These are phyloP conservation scores for Ammodytes marinus DNA, from an alignment of 2,113 vertebrate species.

Conservation along the genomic window DNA sequence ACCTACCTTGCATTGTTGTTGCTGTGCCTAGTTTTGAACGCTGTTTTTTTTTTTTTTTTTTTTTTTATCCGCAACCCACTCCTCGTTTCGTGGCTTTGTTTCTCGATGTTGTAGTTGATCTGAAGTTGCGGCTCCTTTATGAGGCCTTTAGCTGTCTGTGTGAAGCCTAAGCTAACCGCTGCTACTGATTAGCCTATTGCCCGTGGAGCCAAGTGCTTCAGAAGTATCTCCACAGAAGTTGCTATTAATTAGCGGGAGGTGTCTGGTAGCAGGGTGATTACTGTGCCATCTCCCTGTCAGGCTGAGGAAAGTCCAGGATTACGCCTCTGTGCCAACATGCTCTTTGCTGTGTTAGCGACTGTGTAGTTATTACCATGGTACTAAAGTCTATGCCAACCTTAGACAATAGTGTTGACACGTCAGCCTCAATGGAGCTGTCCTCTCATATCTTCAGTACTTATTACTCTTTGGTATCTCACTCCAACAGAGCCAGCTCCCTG, in stretches of 20 bases:
- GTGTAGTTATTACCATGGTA: constrained; percentile 68
- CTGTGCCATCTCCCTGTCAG: constrained; percentile 75
- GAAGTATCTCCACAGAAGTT: constrained; percentile 74
- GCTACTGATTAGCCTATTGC: constrained; percentile 75
- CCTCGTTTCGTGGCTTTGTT: constrained; percentile 37
- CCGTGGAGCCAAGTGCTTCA: constrained; percentile 75
- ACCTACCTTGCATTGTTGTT: constrained; percentile 4
- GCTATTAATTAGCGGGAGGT: constrained; percentile 83
- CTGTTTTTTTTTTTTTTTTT: not conserved
- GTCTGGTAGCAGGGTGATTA: constrained; percentile 81
- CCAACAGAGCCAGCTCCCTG: constrained; percentile 62
- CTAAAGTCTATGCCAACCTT: constrained; percentile 58
- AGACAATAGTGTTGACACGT: constrained; percentile 69
- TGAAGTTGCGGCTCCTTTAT: constrained; percentile 50
- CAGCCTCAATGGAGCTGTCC: constrained; percentile 70
- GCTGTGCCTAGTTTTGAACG: not conserved
- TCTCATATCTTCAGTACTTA: constrained; percentile 59
- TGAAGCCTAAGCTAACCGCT: constrained; percentile 36
- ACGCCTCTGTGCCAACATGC: constrained; percentile 74
- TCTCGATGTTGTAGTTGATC: constrained; percentile 43
- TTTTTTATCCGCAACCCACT: constrained; percentile 21
- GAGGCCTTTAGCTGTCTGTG: constrained; percentile 40
- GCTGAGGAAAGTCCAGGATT: constrained; percentile 76
- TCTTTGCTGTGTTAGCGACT: constrained; percentile 66
- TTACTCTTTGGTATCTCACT: constrained; percentile 72